Percentiles rank a stretch among this genome's conserved stretches.
phyloP scores from a whole-genome alignment of 2,797 vertebrate genomes.

The Rhadinocentrus ornatus region DNA sequence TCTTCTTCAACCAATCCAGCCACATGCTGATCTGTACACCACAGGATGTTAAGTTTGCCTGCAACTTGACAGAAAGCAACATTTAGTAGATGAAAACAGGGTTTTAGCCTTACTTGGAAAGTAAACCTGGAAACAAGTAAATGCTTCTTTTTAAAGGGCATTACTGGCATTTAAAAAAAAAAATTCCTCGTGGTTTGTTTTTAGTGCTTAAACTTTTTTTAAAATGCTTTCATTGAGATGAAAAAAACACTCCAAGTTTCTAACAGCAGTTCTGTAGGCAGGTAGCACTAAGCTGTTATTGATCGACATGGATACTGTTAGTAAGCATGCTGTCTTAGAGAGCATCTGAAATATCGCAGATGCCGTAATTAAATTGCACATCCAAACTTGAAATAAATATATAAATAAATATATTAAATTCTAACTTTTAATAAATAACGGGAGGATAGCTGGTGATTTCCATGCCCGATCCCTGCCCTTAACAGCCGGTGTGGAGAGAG shows the following conservation, averaged over 20 bases:
- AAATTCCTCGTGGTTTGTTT: conserved; percentile 14
- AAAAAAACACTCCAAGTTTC: conserved; percentile 1
- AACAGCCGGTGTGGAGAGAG: conserved; percentile 29
- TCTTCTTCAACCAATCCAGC: conserved; percentile 1
- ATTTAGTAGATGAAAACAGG: conserved; percentile 12
- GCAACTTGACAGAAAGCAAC: conserved; percentile 21
- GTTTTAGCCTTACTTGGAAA: conserved; percentile 12
- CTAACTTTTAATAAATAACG: conserved; percentile 74
- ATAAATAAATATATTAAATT: conserved; percentile 82
- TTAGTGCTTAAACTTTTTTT: conserved; percentile 27
- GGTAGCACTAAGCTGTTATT: conserved; percentile 19
- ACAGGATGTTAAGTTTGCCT: conserved; percentile 5
- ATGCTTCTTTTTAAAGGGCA: not conserved
- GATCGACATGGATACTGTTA: conserved; percentile 9
- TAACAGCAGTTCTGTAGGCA: conserved; percentile 32
- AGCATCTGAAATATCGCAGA: conserved; percentile 45
- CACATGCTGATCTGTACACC: conserved; percentile 18
- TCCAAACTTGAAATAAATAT: conserved; percentile 80
- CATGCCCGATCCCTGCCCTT: conserved; percentile 37
- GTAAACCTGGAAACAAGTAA: conserved; percentile 2
- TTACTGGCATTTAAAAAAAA: not conserved
- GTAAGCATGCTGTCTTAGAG: conserved; percentile 47
- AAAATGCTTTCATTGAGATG: conserved; percentile 20
- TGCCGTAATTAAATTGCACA: conserved; percentile 60
- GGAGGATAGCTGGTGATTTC: conserved; percentile 43